phyloP scores from a whole-genome alignment of 2,888 invertebrate species.

The Ochlodes sylvanus region DNA sequence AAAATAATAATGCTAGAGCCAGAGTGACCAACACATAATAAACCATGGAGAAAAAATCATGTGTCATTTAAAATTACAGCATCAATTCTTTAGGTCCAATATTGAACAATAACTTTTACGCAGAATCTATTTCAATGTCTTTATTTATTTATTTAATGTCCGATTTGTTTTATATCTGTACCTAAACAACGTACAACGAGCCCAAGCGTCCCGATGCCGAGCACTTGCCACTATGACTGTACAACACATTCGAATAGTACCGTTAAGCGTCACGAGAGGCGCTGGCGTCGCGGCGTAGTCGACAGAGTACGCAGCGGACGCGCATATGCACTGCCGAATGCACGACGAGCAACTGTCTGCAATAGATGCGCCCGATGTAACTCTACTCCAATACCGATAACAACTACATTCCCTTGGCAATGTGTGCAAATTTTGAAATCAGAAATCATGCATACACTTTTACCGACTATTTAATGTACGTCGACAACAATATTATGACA shows the following conservation, averaged over 20 bases:
- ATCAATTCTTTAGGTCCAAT: no score
- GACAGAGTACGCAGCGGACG: constrained; percentile 68
- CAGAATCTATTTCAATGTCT: no score
- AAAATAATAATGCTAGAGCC: no score
- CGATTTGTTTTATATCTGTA: background rate
- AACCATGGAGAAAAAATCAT: no score
- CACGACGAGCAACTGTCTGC: constrained; percentile 80
- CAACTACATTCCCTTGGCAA: background rate
- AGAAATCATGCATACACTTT: background rate
- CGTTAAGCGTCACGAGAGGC: constrained; percentile 51
- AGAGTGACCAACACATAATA: no score
- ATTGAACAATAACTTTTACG: no score
- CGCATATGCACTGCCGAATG: constrained; percentile 80
- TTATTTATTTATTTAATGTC: no score
- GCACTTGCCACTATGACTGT: background rate
- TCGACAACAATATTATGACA: no score
- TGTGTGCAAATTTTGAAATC: background rate
- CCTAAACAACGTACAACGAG: background rate
- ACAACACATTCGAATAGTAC: constrained; percentile 20
- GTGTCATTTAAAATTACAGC: no score
- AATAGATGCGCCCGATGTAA: constrained; percentile 51
- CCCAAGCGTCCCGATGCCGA: background rate
- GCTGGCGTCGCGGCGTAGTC: constrained; percentile 65
- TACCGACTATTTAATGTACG: no score
- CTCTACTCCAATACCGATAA: constrained; percentile 15